Percentiles rank a stretch among this genome's conserved stretches.
Conservation (phyloP, 2,797 vertebrate genomes). For the Cygnus olor region DNA sequence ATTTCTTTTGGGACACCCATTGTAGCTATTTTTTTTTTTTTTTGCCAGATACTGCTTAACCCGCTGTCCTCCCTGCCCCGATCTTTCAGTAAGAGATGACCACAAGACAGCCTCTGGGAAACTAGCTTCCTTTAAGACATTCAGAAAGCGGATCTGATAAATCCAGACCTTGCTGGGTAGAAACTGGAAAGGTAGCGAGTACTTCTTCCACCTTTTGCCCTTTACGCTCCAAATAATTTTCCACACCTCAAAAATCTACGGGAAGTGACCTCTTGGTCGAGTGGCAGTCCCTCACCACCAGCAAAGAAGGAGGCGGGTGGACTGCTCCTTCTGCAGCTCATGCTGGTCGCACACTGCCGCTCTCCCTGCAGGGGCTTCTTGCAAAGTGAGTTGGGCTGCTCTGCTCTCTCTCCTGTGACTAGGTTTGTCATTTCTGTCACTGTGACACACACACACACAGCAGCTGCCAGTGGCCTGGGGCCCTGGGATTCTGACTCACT, state of each 20-base stretch:
- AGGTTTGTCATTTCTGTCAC: slow-evolving; percentile 42
- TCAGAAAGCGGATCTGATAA: background rate
- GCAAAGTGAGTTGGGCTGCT: background rate
- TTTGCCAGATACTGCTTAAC: too few species aligned
- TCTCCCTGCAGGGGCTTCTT: background rate
- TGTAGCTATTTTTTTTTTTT: background rate
- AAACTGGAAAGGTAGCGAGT: background rate
- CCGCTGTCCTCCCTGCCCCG: too few species aligned
- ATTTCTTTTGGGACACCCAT: background rate
- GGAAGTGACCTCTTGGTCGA: background rate
- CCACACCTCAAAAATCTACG: background rate
- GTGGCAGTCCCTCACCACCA: background rate
- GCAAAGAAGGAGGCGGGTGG: slow-evolving; percentile 5
- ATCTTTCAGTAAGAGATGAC: background rate
- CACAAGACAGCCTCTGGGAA: background rate
- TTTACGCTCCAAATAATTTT: slow-evolving; percentile 2
- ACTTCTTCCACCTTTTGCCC: background rate
- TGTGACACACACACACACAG: background rate
- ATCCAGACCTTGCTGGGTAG: background rate
- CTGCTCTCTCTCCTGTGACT: background rate
- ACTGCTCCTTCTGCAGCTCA: slow-evolving; percentile 39
- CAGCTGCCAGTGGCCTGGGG: slow-evolving; percentile 25
- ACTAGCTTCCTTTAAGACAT: background rate
- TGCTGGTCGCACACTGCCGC: background rate
- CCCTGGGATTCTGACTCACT: background rate